Evolutionary conservation across 2,888 invertebrate genomes (phyloP).

Genomic region (Andrena fulva): DNA sequence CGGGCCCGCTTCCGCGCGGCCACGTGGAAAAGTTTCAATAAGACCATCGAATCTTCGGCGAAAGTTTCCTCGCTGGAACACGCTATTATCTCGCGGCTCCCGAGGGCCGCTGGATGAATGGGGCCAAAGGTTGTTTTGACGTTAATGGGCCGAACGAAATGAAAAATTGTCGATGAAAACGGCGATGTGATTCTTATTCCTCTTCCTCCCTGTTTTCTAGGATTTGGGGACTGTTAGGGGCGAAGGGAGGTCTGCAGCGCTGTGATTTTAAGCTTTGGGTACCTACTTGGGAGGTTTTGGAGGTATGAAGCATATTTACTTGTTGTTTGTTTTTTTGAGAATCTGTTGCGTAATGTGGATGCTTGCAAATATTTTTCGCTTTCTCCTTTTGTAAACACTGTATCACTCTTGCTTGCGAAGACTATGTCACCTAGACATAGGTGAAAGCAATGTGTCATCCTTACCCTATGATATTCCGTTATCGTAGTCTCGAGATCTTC

Average conservation of each 20-base stretch:
- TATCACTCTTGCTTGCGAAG: too few relatives aligned
- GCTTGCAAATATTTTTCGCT: too few relatives aligned
- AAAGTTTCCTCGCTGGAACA: slow-evolving; percentile 20
- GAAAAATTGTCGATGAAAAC: slow-evolving; percentile 17
- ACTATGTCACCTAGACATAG: too few relatives aligned
- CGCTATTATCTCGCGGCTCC: slow-evolving; percentile 4
- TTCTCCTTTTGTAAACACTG: too few relatives aligned
- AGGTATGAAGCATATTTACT: not conserved
- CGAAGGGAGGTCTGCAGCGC: not conserved
- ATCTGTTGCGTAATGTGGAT: too few relatives aligned
- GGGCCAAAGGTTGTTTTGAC: slow-evolving; percentile 18
- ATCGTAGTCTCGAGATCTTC: too few relatives aligned
- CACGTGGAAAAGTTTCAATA: slow-evolving; percentile 53
- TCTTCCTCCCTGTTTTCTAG: not conserved
- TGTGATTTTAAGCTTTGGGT: not conserved
- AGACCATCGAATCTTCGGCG: slow-evolving; percentile 27
- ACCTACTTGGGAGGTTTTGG: not conserved
- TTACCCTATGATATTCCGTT: too few relatives aligned
- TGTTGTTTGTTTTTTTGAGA: too few relatives aligned
- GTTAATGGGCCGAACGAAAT: slow-evolving; percentile 24
- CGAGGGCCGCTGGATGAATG: not conserved
- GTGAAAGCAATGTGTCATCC: too few relatives aligned
- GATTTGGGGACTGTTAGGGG: too few relatives aligned
- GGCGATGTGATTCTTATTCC: not conserved
- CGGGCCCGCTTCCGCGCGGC: slow-evolving; percentile 10